A percentile compares a stretch with the other conserved stretches of the same genome.
phyloP scores from a whole-genome alignment of 2,797 vertebrate species.

The Takifugu ocellatus region DNA sequence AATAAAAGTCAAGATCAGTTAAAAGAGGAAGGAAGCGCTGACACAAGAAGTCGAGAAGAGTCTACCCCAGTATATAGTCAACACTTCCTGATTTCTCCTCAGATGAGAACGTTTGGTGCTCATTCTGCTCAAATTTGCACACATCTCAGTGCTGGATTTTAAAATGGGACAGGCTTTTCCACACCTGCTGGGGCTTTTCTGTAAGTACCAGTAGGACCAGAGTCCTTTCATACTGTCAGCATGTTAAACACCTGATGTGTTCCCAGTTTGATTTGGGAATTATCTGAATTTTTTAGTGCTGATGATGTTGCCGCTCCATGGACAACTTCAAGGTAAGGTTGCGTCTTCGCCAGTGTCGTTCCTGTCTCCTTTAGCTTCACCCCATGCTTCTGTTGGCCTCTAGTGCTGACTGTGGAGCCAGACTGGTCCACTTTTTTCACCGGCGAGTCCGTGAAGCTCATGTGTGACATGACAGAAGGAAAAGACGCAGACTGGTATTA shows the following conservation, averaged over 20 bases:
- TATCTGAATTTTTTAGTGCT: slow-evolving; percentile 19
- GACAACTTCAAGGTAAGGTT: slow-evolving; percentile 19
- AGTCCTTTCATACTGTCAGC: background rate
- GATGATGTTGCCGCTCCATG: background rate
- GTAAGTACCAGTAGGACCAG: slow-evolving; percentile 11
- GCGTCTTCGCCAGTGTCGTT: too few species aligned
- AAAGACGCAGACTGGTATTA: background rate
- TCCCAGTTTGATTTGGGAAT: too few species aligned
- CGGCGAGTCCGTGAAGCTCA: background rate
- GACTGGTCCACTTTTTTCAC: slow-evolving; percentile 4
- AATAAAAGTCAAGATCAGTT: too few species aligned
- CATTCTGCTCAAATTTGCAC: too few species aligned
- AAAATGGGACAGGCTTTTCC: slow-evolving; percentile 8
- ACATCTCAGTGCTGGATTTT: background rate
- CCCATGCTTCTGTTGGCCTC: too few species aligned
- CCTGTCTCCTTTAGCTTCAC: too few species aligned
- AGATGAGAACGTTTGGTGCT: background rate
- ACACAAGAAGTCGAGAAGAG: background rate
- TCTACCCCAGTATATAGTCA: too few species aligned
- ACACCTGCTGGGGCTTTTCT: slow-evolving; percentile 9
- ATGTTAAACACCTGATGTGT: background rate
- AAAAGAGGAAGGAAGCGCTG: background rate
- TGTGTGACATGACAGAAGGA: background rate
- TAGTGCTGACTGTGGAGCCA: slow-evolving; percentile 11
- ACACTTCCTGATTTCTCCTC: background rate